These are phyloP conservation scores for Apamea sordens DNA, from an alignment of 2,888 invertebrate species.

Conservation along the genomic window DNA sequence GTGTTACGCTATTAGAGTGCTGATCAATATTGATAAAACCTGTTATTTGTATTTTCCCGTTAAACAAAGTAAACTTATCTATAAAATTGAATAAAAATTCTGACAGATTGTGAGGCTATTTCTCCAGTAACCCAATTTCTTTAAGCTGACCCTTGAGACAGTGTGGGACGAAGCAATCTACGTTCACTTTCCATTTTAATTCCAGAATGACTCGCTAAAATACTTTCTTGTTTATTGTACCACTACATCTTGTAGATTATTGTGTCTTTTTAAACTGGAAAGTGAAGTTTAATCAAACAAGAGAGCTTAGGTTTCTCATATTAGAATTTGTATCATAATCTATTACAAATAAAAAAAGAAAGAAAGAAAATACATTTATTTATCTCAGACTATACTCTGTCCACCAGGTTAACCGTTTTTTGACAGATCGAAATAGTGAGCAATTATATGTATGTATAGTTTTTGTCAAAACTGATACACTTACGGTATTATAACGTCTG, in stretches of 20 bases:
- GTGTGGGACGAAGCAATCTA: conserved; percentile 53
- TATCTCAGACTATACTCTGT: too few relatives aligned
- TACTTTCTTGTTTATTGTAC: conserved; percentile 32
- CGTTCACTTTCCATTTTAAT: conserved; percentile 50
- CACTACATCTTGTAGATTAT: conserved; percentile 9
- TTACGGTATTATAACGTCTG: too few relatives aligned
- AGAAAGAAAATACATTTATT: neutral
- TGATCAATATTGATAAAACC: neutral
- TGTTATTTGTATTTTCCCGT: conserved; percentile 3
- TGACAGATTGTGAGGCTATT: conserved; percentile 51
- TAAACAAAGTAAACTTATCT: conserved; percentile 24
- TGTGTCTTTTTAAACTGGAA: neutral
- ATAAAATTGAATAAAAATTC: conserved; percentile 40
- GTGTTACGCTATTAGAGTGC: neutral
- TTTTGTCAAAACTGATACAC: too few relatives aligned
- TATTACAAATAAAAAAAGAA: too few relatives aligned
- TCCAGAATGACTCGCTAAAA: conserved; percentile 21
- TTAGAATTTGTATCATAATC: neutral
- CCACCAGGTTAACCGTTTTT: too few relatives aligned
- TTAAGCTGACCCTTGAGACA: conserved; percentile 57
- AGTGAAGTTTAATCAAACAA: neutral
- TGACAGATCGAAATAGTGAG: too few relatives aligned
- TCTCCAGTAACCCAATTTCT: conserved; percentile 58
- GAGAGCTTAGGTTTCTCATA: neutral
- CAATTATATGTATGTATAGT: too few relatives aligned